phyloP scores from a whole-genome alignment of 2,113 vertebrate species.

The Hippocampus mohnikei region DNA sequence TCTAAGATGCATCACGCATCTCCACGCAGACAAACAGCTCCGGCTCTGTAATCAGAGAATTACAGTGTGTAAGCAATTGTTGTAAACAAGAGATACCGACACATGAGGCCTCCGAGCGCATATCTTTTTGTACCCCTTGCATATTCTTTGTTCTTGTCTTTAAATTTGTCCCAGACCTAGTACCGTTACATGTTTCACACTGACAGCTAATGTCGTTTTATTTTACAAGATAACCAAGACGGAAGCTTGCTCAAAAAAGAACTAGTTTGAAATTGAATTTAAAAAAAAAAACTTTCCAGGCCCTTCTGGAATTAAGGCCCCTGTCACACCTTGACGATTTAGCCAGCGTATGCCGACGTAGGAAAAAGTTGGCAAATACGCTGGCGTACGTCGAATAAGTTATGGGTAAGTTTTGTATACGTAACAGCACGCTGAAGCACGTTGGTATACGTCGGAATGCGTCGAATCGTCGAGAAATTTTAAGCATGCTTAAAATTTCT shows the following conservation, averaged over 20 bases:
- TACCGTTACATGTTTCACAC: not conserved
- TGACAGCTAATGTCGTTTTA: not conserved
- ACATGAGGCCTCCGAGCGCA: constrained; percentile 11
- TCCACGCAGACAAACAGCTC: not conserved
- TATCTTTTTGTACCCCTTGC: not conserved
- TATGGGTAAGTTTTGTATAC: no score
- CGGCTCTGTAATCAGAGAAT: constrained; percentile 29
- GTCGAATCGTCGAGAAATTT: no score
- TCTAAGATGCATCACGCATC: constrained; percentile 30
- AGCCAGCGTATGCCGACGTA: no score
- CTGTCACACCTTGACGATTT: no score
- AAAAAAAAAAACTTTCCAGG: no score
- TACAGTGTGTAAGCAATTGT: constrained; percentile 21
- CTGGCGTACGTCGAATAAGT: no score
- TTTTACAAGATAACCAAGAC: not conserved
- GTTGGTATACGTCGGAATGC: no score
- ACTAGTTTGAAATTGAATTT: no score
- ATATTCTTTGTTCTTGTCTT: constrained; percentile 2
- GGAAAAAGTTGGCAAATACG: no score
- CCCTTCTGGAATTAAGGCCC: no score
- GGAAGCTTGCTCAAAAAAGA: not conserved
- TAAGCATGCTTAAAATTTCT: no score
- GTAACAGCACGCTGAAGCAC: no score
- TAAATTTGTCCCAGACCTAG: not conserved
- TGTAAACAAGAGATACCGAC: constrained; percentile 16